phyloP scores from a whole-genome alignment of 2,113 vertebrate genomes.

The Aspiorhynchus laticeps region DNA sequence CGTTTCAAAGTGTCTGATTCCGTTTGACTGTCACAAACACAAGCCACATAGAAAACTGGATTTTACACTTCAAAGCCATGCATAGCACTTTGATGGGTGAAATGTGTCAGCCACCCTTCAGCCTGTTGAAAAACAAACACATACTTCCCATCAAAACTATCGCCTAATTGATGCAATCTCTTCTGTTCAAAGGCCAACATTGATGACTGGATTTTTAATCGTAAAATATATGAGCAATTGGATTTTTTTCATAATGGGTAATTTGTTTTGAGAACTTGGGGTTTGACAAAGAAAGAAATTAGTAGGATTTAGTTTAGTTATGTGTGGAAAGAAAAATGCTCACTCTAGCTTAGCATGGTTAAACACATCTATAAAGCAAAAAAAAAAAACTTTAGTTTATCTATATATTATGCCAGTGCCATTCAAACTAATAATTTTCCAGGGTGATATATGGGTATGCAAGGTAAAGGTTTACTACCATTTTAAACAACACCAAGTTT shows the following conservation, averaged over 20 bases:
- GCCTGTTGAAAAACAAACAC: constrained; percentile 20
- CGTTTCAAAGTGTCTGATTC: constrained; percentile 30
- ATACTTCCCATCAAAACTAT: constrained; percentile 62
- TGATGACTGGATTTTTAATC: constrained; percentile 65
- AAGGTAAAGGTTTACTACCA: not conserved
- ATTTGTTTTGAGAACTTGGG: constrained; percentile 1
- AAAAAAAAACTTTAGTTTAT: not conserved
- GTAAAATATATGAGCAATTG: constrained; percentile 26
- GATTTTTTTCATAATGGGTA: not conserved
- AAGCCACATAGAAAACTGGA: constrained; percentile 71
- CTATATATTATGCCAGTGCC: not conserved
- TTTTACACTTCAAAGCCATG: constrained; percentile 78
- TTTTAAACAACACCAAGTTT: not conserved
- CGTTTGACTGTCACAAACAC: constrained; percentile 62
- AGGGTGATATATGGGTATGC: not conserved
- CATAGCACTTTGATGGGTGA: constrained; percentile 75
- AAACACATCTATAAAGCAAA: not conserved
- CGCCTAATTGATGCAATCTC: constrained; percentile 64
- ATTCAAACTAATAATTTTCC: not conserved
- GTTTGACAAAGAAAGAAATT: not conserved
- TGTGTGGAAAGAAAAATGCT: not conserved
- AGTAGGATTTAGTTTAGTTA: not conserved
- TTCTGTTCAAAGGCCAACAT: constrained; percentile 41
- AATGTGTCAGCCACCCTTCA: constrained; percentile 61
- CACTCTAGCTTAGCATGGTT: not conserved